phyloP scores from a whole-genome alignment of 2,888 invertebrate genomes.

The Bombylius major region DNA sequence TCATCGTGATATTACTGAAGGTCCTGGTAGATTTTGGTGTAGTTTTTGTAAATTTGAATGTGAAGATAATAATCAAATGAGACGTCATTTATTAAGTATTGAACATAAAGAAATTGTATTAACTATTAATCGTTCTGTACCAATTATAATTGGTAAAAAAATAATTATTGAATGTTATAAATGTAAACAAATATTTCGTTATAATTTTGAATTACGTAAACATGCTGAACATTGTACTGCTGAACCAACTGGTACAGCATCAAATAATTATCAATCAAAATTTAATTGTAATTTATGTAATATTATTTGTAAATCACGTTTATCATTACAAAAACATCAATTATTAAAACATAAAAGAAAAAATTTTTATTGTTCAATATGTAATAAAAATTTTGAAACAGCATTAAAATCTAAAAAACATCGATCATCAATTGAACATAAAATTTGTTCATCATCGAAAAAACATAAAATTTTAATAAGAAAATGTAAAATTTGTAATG shows the following conservation, averaged over 20 bases:
- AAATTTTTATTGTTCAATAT: conserved; percentile 55
- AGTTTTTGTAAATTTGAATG: conserved; percentile 60
- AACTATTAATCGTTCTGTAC: conserved; percentile 67
- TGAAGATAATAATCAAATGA: conserved; percentile 50
- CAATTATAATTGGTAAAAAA: conserved; percentile 60
- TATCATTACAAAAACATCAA: conserved; percentile 55
- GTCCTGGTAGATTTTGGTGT: conserved; percentile 56
- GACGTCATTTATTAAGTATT: conserved; percentile 49
- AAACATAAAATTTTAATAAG: conserved; percentile 38
- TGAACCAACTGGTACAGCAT: conserved; percentile 39
- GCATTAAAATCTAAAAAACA: conserved; percentile 51
- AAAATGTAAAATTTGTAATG: conserved; percentile 49
- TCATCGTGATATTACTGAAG: conserved; percentile 39
- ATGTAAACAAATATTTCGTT: conserved; percentile 57
- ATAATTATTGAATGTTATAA: conserved; percentile 49
- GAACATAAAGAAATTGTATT: conserved; percentile 61
- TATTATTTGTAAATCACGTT: conserved; percentile 45
- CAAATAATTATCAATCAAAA: conserved; percentile 52
- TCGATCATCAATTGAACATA: conserved; percentile 51
- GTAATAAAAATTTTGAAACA: conserved; percentile 49
- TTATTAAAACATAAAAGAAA: conserved; percentile 46
- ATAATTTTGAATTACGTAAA: conserved; percentile 58
- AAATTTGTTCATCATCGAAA: conserved; percentile 42
- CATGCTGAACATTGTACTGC: conserved; percentile 45
- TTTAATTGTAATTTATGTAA: conserved; percentile 50